A percentile compares a stretch with the other conserved stretches of the same genome.
phyloP scores from a whole-genome alignment of 1,140 invertebrate genomes.

The Lasaia peninsularis region DNA sequence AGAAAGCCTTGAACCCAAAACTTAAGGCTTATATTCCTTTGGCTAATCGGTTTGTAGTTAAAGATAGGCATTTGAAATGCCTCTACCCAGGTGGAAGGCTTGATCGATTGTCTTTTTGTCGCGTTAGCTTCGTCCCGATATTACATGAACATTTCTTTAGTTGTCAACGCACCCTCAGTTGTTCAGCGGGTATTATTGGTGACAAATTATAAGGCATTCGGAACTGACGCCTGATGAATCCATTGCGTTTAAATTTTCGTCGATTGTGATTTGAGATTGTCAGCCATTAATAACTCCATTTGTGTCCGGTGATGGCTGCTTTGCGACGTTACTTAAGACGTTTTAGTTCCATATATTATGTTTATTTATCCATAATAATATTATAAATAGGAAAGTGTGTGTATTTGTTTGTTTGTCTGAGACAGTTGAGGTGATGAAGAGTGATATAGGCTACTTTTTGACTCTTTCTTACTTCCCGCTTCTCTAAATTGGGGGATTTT shows the following conservation, averaged over 20 bases:
- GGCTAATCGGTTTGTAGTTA: constrained; percentile 24
- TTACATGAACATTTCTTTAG: constrained; percentile 23
- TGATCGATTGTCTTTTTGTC: constrained; percentile 38
- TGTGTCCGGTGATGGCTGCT: constrained; percentile 1
- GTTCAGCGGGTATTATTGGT: constrained; percentile 30
- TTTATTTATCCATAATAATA: too few species aligned
- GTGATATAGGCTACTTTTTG: too few species aligned
- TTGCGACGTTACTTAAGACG: neutral
- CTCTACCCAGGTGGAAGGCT: constrained; percentile 32
- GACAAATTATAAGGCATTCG: constrained; percentile 29
- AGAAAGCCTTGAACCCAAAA: neutral
- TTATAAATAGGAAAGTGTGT: too few species aligned
- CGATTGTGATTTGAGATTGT: constrained; percentile 18
- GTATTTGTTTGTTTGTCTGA: too few species aligned
- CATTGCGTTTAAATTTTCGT: constrained; percentile 30
- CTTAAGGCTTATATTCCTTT: constrained; percentile 9
- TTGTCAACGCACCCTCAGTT: constrained; percentile 26
- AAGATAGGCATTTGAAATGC: constrained; percentile 30
- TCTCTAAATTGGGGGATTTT: too few species aligned
- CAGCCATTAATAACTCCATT: constrained; percentile 11
- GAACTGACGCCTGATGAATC: constrained; percentile 31
- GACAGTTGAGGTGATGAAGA: too few species aligned
- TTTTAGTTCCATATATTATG: too few species aligned
- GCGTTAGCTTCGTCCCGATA: constrained; percentile 23
- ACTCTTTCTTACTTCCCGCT: too few species aligned